Evolutionary conservation across 2,888 invertebrate species (phyloP), one percentile per base, ranked within the genome.

Genomic region (Drosophila paramelanica): DNA sequence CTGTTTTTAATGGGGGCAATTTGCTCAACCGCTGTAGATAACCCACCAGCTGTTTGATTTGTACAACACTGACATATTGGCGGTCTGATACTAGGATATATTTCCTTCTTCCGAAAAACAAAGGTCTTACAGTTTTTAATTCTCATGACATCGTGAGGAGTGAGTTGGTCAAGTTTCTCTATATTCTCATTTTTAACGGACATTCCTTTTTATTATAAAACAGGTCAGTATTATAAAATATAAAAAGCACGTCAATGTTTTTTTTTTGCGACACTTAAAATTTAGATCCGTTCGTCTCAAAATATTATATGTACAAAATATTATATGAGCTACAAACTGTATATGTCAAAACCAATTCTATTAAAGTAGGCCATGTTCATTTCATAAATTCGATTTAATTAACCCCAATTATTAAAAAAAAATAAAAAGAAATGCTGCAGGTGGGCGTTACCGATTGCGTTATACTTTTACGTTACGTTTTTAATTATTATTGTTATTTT

Each of bases 31-130:
- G 61, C 25, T 20, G 38, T 31, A 11, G 41, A n/a, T 6, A 70
- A 7, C 41, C 41, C 52, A 4, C 25, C 20, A 0, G 46, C 20
- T 11, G 61, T 56, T 3, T 39, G 14, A 1, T 8, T 41, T 4
- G 36, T 3, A 14, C 7, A 8, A 47, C 61, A 47, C 0, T n/a
- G 14, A 0, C 51, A 47, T 23, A 61, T 11, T 1, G 59, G 59
- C 1, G 72, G 66, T 41, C 53, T 55, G 0, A 65, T 57, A 23
- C 14, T 60, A 6, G 68, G 51, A 38, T 73, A 64, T 8, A 42
- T 36, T 53, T 73, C 64, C 7, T 7, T 14, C 2, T 23, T 38
- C 0, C 33, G 59, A 45, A 42, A 64, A 5, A 38, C 46, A 10
- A 20, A 64, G 1, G 38, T 7, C 42, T 64, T 68, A 41, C 31